Evolutionary conservation across 2,888 invertebrate species (phyloP).

Genomic region (Invenusta paracnida): DNA sequence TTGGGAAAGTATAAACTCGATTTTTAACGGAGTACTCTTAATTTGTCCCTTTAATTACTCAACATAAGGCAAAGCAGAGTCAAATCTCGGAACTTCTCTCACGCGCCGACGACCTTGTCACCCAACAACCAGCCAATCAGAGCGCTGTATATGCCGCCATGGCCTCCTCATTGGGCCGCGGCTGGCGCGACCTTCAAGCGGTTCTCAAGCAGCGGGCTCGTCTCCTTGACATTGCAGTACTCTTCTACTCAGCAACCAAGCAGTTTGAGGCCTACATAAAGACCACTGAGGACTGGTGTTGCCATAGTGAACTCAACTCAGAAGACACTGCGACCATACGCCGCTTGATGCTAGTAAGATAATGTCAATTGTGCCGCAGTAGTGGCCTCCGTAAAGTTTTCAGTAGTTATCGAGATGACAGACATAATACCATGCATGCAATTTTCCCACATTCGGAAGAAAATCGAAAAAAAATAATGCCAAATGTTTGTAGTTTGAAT

Average conservation of each 20-base stretch:
- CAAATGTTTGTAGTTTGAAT: too few species aligned
- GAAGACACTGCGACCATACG: neutral
- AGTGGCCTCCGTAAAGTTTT: too few species aligned
- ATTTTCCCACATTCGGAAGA: too few species aligned
- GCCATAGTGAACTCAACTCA: conserved; percentile 18
- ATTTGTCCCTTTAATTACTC: too few species aligned
- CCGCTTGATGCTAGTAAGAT: neutral
- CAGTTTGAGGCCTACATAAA: neutral
- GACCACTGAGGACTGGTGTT: neutral
- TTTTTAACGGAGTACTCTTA: too few species aligned
- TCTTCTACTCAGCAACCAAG: conserved; percentile 67
- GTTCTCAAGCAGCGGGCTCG: conserved; percentile 73
- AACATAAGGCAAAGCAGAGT: conserved; percentile 73
- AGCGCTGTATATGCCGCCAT: conserved; percentile 77
- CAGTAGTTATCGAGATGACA: too few species aligned
- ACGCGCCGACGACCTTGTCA: conserved; percentile 78
- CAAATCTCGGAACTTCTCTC: conserved; percentile 79
- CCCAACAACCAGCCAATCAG: conserved; percentile 67
- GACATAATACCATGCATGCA: too few species aligned
- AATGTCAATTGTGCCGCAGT: too few species aligned
- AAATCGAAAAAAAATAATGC: too few species aligned
- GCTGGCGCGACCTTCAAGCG: conserved; percentile 76
- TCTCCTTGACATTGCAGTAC: conserved; percentile 73
- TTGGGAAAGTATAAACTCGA: too few species aligned
- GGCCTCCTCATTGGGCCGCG: conserved; percentile 68